Evolutionary conservation across 1,140 invertebrate genomes (phyloP), one percentile per base, ranked within the genome.

Genomic region (Palaemon carinicauda): DNA sequence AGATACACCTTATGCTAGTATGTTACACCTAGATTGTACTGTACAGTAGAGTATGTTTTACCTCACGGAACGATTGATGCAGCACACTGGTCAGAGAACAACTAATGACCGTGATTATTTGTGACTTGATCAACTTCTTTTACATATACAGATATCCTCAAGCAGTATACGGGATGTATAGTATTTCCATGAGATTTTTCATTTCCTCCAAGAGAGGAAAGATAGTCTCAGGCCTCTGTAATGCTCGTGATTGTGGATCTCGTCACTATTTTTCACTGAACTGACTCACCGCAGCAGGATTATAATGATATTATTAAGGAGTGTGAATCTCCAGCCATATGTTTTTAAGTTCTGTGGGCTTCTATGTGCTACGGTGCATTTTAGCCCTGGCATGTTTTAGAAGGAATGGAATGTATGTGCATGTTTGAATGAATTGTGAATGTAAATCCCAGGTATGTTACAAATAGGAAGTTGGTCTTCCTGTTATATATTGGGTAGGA

Each of bases 201-300:
- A 54, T 53, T 27, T 52, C 53, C 31, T 60, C 50, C 27, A 60
- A 79, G 27, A 54, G 24, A 52, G 41, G 51, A 52, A 51, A 29
- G 33, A 31, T 12, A 27, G 60, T 74, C 52, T 21, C 41, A 82
- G 56, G 31, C 53, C 52, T 56, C 19, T 51, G 29, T 83, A 77
- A 75, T 83, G 82, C 82, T 83, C 71, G 31, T 60, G 56, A 56
- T 60, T 29, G 31, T 73, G 74, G 73, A 83, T 83, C 82, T 83
- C 73, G 73, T 77, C 53, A 56, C 65, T 53, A 54, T 21, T 75
- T 21, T 74, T 31, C 41, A 71, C 80, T 51, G 24, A 54, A 60
- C 29, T 33, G 51, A 75, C 29, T 60, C 24, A 53, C 82, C 82
- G 82, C 82, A 75, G 82, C 82, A 83, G 82, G 82, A 83, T 56